Conservation (phyloP, 2,888 invertebrate genomes). For the Invenusta paracnida region DNA sequence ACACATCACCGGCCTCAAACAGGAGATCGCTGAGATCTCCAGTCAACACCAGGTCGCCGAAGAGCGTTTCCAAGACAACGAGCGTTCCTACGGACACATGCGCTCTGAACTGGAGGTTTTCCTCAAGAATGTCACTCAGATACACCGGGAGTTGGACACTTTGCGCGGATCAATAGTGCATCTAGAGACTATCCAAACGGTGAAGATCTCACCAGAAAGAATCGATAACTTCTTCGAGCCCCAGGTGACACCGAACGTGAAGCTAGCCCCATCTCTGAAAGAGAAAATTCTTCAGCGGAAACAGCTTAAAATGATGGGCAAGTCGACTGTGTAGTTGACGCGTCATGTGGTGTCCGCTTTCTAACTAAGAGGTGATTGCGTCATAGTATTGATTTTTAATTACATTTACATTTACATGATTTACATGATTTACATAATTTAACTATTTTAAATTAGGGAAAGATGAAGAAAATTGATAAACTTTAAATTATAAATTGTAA, state of each 20-base stretch:
- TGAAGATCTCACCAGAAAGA: slow-evolving; percentile 56
- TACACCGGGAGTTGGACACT: slow-evolving; percentile 53
- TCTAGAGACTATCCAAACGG: slow-evolving; percentile 56
- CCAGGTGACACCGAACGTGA: slow-evolving; percentile 52
- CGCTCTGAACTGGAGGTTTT: slow-evolving; percentile 53
- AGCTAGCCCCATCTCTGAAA: slow-evolving; percentile 55
- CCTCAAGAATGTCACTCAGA: slow-evolving; percentile 50
- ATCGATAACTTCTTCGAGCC: slow-evolving; percentile 55
- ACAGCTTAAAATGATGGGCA: slow-evolving; percentile 15
- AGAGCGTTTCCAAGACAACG: slow-evolving; percentile 51
- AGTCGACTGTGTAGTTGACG: not conserved
- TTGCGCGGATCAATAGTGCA: slow-evolving; percentile 52
- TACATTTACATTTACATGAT: too few relatives aligned
- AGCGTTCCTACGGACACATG: slow-evolving; percentile 51
- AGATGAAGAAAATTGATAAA: too few relatives aligned
- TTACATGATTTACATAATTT: too few relatives aligned
- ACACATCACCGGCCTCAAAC: slow-evolving; percentile 51
- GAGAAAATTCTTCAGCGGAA: slow-evolving; percentile 52
- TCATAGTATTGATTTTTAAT: too few relatives aligned
- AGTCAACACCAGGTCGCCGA: slow-evolving; percentile 49
- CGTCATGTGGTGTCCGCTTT: too few relatives aligned
- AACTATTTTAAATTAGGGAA: too few relatives aligned
- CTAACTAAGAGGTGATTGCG: too few relatives aligned
- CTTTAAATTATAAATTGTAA: too few relatives aligned
- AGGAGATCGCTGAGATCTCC: slow-evolving; percentile 51